Conservation (phyloP, 2,797 vertebrate genomes). For the Zalophus californianus region DNA sequence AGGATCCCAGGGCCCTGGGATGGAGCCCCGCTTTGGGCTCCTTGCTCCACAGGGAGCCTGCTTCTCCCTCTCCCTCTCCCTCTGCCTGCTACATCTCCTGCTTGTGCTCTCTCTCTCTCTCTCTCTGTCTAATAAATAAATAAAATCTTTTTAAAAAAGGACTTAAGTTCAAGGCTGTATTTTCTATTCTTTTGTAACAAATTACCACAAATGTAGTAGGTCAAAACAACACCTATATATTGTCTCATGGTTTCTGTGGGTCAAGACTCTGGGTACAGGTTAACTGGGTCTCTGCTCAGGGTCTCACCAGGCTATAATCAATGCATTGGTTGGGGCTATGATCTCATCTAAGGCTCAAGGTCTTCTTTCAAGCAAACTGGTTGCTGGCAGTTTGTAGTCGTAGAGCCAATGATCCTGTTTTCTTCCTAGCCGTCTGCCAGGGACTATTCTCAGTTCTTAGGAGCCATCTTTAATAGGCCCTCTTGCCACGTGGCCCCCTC, state of each 20-base stretch:
- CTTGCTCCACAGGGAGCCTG: too few relatives aligned
- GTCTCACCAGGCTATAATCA: slow-evolving; percentile 4
- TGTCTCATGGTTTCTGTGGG: not conserved
- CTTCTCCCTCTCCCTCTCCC: too few relatives aligned
- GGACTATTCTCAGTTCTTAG: not conserved
- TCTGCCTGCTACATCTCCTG: too few relatives aligned
- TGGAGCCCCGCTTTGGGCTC: too few relatives aligned
- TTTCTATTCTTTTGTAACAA: not conserved
- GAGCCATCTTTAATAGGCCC: not conserved
- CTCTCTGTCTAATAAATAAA: too few relatives aligned
- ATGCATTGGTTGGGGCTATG: not conserved
- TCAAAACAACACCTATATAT: not conserved
- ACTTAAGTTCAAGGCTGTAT: not conserved
- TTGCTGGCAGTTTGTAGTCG: not conserved
- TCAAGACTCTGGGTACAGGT: not conserved
- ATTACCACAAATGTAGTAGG: not conserved
- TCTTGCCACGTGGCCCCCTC: not conserved
- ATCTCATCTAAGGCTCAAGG: not conserved
- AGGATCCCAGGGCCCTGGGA: too few relatives aligned
- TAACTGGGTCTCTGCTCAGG: not conserved
- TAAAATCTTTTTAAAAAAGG: not conserved
- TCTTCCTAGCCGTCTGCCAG: not conserved
- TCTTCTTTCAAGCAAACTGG: not conserved
- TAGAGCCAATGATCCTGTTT: not conserved
- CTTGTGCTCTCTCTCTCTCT: too few relatives aligned